Evolutionary conservation across 2,113 vertebrate species (phyloP), one percentile per base, ranked within the genome.

Genomic region (Boulengeromyrus knoepffleri): DNA sequence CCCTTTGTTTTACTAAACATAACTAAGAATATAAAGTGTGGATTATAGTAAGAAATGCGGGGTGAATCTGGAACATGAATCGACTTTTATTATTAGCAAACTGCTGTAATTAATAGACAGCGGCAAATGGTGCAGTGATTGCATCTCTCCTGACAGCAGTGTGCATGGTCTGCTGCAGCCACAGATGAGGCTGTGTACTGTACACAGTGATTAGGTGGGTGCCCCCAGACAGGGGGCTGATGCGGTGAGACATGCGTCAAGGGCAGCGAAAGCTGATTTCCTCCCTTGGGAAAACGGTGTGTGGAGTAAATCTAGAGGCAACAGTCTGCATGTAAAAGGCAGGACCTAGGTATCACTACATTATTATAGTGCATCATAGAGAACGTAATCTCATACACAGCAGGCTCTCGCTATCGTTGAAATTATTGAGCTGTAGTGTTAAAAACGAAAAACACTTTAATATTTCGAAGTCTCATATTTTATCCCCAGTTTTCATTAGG

Each of bases 221-320:
- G 8, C 70, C 27, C 46, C 74, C 88, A 42, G 45, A 83, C 74
- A 45, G 47, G 49, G 27, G 31, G 88, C 88, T 89, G 88, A 83
- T 89, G 45, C 24, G 27, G 58, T 49, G 7, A 89, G 49, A 84
- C 74, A 27, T 83, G 88, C 7, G 85, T 87, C 49, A 87, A 87
- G 85, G 50, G n/a, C 85, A 53, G 1, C 3, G 13, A 19, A 27
- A 87, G 27, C 85, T 27, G n/a, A 27, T 47, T 86, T 86, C n/a
- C 85, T 53, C 50, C 50, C 47, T 36, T 24, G 85, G 50, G 85
- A 56, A 56, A 87, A 53, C 7, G 4, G 17, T 46, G 21, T 85
- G 45, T n/a, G 80, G 21, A 84, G 42, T 46, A 42, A 24, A 46
- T 46, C 17, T 47, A 24, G 45, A 46, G 42, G 39, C 24, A 39